Conservation (phyloP, 2,888 invertebrate genomes). For the Lycaena phlaeas region DNA sequence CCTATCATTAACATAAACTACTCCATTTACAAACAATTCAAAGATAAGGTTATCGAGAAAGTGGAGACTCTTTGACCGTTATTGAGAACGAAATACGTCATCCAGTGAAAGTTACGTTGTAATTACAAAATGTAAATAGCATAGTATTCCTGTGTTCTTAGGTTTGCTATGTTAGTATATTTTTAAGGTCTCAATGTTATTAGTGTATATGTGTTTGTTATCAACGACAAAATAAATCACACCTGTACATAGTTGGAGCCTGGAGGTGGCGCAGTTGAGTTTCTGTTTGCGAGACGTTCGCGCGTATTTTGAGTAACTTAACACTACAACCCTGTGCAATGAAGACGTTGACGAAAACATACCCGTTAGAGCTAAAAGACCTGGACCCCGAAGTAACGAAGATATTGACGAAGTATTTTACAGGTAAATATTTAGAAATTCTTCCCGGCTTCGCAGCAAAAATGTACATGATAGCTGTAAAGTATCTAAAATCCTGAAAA, state of each 20-base stretch:
- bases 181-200: too few species aligned
- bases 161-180: too few species aligned
- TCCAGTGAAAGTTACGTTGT: neutral
- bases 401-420: slow-evolving; percentile 26
- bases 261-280: neutral
- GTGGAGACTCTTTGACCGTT: neutral
- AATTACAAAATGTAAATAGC: too few species aligned
- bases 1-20: too few species aligned
- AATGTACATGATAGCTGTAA: too few species aligned
- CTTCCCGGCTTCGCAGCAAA: too few species aligned
- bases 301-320: neutral
- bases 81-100: slow-evolving; percentile 1
- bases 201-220: too few species aligned
- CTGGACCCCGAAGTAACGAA: slow-evolving; percentile 23
- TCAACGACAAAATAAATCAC: too few species aligned
- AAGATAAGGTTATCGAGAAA: slow-evolving; percentile 1
- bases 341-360: too few species aligned
- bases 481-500: too few species aligned
- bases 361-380: slow-evolving; percentile 24
- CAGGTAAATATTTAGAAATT: slow-evolving; percentile 25
- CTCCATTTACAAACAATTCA: neutral
- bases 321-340: too few species aligned
- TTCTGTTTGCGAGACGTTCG: neutral
- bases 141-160: too few species aligned
- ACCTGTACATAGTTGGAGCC: neutral